These are phyloP conservation scores for Urechis unicinctus DNA, from an alignment of 2,888 invertebrate genomes.

Conservation along the genomic window DNA sequence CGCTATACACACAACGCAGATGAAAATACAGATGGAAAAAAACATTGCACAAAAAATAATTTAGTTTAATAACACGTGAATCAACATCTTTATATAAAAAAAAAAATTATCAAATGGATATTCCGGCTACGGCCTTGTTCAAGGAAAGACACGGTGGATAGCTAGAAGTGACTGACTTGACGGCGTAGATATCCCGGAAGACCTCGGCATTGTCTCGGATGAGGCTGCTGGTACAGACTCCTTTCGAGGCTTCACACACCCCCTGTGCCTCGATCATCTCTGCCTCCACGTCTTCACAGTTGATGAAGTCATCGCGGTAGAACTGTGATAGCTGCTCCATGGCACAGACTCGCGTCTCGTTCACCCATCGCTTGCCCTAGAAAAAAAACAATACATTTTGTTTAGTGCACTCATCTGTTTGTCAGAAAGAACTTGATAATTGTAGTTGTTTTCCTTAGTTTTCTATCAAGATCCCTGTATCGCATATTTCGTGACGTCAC, in stretches of 20 bases:
- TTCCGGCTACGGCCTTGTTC: no score
- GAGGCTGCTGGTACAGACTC: background rate
- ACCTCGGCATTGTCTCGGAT: background rate
- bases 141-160: no score
- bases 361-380: constrained; percentile 1
- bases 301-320: background rate
- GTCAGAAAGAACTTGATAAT: no score
- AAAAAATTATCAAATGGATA: no score
- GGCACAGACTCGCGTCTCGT: background rate
- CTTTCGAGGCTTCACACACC: background rate
- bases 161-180: constrained; percentile 2
- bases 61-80: no score
- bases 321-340: background rate
- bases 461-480: no score
- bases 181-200: background rate
- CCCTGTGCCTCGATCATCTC: background rate
- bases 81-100: no score
- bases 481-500: no score
- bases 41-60: no score
- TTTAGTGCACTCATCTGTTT: no score
- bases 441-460: no score
- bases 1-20: background rate
- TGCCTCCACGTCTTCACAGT: constrained; percentile 2
- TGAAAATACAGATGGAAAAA: no score
- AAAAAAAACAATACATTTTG: background rate